Evolutionary conservation across 2,113 vertebrate species (phyloP).

Genomic region (Thinocorus orbignyianus): DNA sequence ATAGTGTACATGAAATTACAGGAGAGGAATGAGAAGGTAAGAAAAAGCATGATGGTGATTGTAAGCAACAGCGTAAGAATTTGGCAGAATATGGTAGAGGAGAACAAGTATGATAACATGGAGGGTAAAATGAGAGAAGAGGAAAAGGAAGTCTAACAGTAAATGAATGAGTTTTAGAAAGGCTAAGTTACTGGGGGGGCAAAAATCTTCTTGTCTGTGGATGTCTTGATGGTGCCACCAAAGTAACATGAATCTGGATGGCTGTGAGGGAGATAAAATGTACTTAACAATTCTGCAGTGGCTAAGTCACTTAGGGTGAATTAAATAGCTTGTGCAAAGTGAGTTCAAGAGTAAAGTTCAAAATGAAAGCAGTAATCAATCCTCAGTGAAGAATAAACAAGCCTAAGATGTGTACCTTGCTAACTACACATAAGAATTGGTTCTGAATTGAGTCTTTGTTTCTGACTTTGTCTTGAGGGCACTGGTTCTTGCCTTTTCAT

Average conservation of each 20-base stretch:
- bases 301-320: background rate
- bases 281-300: background rate
- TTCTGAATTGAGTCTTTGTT: background rate
- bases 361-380: background rate
- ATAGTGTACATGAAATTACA: background rate
- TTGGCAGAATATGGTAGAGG: background rate
- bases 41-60: background rate
- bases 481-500: background rate
- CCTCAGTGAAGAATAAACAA: background rate
- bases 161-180: background rate
- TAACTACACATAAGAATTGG: background rate
- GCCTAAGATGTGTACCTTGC: background rate
- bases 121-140: background rate
- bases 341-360: background rate
- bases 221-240: background rate
- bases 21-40: background rate
- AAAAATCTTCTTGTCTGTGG: background rate
- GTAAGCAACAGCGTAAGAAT: background rate
- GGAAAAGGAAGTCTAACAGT: background rate
- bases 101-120: background rate
- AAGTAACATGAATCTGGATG: background rate
- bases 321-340: background rate
- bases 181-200: background rate
- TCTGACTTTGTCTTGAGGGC: background rate
- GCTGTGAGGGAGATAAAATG: background rate